Evolutionary conservation across 2,113 vertebrate species (phyloP).

Genomic region (Cettia cetti): DNA sequence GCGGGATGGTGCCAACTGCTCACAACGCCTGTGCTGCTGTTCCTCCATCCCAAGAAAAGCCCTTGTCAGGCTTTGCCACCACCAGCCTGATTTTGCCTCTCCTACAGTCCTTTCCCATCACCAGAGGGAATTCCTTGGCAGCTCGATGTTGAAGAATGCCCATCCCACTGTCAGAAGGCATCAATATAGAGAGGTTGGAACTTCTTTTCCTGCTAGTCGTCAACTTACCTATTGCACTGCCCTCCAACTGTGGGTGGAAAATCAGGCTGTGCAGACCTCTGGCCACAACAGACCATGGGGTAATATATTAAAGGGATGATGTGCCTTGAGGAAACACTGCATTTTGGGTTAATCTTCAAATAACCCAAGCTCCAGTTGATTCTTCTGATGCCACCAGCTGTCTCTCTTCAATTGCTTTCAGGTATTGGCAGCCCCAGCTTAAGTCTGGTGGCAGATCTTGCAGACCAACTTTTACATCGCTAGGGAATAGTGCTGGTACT

Average conservation of each 20-base stretch:
- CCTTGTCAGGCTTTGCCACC: neutral
- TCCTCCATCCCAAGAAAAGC: neutral
- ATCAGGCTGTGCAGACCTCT: neutral
- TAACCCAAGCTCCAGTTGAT: neutral
- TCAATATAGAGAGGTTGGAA: neutral
- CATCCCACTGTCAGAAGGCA: neutral
- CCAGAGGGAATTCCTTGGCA: neutral
- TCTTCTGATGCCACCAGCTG: neutral
- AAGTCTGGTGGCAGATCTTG: neutral
- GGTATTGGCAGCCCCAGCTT: neutral
- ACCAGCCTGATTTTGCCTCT: neutral
- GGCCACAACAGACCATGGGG: neutral
- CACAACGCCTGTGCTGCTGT: accelerated
- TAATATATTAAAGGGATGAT: neutral
- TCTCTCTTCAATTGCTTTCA: neutral
- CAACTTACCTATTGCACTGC: neutral
- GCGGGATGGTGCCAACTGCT: neutral
- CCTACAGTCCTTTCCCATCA: accelerated
- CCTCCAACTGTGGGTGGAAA: neutral
- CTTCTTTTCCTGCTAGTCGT: neutral
- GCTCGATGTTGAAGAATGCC: neutral
- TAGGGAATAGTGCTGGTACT: neutral
- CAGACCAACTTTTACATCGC: neutral
- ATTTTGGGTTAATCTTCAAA: neutral
- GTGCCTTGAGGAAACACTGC: neutral